Evolutionary conservation across 92 coral and sea anemone genomes (phyloP).

Genomic region (Umimayanthus chanpuru): DNA sequence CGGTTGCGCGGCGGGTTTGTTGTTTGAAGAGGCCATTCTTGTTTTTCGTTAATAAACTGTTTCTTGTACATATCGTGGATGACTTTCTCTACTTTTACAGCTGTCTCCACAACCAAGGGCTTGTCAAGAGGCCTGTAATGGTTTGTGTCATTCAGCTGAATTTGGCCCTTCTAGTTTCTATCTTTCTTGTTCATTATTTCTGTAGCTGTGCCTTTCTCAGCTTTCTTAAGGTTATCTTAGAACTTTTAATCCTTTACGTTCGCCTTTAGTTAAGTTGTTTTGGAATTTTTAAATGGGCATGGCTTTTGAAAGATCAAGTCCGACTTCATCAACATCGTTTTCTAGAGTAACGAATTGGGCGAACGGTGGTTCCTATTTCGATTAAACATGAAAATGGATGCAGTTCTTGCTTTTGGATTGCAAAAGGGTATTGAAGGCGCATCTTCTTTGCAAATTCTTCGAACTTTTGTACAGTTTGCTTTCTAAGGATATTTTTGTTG

Average conservation of each 20-base stretch:
- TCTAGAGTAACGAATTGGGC: too few relatives aligned
- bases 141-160: not conserved
- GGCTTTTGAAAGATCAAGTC: not conserved
- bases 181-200: not conserved
- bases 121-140: not conserved
- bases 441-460: too few relatives aligned
- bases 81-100: not conserved
- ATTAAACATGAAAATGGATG: too few relatives aligned
- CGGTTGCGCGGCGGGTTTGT: not conserved
- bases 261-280: conserved; percentile 20
- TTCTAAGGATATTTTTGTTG: too few relatives aligned
- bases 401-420: too few relatives aligned
- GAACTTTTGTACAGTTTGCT: too few relatives aligned
- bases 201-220: conserved; percentile 1
- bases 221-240: not conserved
- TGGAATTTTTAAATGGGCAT: not conserved
- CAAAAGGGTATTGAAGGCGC: too few relatives aligned
- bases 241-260: not conserved
- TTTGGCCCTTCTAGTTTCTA: not conserved
- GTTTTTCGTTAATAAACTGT: not conserved
- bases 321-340: too few relatives aligned
- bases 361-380: too few relatives aligned
- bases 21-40: not conserved
- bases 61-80: not conserved
- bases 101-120: not conserved